phyloP scores from a whole-genome alignment of 2,113 vertebrate genomes.

The Oncorhynchus kisutch region DNA sequence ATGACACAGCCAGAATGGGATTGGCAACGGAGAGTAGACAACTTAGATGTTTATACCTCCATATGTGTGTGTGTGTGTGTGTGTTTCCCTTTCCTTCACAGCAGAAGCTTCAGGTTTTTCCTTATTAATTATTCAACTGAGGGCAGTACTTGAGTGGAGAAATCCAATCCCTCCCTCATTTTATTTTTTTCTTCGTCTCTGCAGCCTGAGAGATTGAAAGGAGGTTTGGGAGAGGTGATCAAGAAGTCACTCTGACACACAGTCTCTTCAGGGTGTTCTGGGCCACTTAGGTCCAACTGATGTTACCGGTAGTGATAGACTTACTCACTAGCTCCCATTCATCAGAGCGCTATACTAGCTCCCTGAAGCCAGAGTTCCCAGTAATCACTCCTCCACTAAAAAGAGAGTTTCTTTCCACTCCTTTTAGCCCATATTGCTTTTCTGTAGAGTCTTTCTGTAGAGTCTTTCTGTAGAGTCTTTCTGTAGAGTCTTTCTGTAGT shows the following conservation, averaged over 20 bases:
- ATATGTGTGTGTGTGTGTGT: neutral
- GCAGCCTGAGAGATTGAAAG: neutral
- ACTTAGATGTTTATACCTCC: too few species aligned
- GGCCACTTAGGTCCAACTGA: constrained; percentile 1
- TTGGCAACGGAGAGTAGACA: neutral
- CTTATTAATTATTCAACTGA: constrained; percentile 16
- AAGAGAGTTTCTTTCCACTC: too few species aligned
- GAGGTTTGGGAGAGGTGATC: neutral
- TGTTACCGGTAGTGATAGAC: neutral
- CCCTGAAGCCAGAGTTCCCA: neutral
- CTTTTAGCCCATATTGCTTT: too few species aligned
- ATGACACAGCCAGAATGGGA: neutral
- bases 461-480: too few species aligned
- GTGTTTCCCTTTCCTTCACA: neutral
- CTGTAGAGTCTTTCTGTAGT: too few species aligned
- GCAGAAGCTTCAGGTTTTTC: constrained; percentile 7
- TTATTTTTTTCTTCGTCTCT: neutral
- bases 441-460: too few species aligned
- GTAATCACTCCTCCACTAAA: neutral
- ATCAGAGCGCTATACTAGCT: neutral
- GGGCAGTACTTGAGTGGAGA: neutral
- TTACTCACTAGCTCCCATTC: neutral
- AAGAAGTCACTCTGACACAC: neutral
- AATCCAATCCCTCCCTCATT: constrained; percentile 12
- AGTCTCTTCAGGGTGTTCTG: neutral